Conservation (phyloP, 2,888 invertebrate species). For the Invenusta paracnida region DNA sequence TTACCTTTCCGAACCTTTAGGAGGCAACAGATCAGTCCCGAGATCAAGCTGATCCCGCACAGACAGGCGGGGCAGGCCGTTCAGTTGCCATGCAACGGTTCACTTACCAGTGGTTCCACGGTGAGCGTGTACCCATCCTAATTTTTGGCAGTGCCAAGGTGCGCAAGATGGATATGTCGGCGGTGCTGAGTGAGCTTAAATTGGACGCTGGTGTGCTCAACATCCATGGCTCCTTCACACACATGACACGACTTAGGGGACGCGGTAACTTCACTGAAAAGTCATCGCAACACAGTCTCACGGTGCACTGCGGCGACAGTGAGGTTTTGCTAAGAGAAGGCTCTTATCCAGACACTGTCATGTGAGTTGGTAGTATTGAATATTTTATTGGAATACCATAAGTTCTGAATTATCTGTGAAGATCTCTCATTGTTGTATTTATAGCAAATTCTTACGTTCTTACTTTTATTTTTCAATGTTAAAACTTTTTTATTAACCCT, state of each 20-base stretch:
- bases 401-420: too few species aligned
- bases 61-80: background rate
- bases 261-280: slow-evolving; percentile 35
- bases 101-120: slow-evolving; percentile 44
- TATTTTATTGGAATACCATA: too few species aligned
- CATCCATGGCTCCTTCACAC: slow-evolving; percentile 81
- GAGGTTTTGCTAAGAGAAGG: slow-evolving; percentile 35
- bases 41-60: background rate
- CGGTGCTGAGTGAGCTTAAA: slow-evolving; percentile 85
- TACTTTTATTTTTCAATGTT: too few species aligned
- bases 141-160: slow-evolving; percentile 83
- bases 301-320: slow-evolving; percentile 37
- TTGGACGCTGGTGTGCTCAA: slow-evolving; percentile 87
- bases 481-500: too few species aligned
- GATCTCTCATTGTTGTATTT: too few species aligned
- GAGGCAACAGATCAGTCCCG: background rate
- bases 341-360: slow-evolving; percentile 1
- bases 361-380: too few species aligned
- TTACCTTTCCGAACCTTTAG: too few species aligned
- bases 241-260: slow-evolving; percentile 54
- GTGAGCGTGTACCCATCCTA: slow-evolving; percentile 59
- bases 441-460: too few species aligned
- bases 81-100: slow-evolving; percentile 36
- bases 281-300: slow-evolving; percentile 38
- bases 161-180: slow-evolving; percentile 65